phyloP scores from a whole-genome alignment of 2,888 invertebrate genomes.

The Blera fallax region DNA sequence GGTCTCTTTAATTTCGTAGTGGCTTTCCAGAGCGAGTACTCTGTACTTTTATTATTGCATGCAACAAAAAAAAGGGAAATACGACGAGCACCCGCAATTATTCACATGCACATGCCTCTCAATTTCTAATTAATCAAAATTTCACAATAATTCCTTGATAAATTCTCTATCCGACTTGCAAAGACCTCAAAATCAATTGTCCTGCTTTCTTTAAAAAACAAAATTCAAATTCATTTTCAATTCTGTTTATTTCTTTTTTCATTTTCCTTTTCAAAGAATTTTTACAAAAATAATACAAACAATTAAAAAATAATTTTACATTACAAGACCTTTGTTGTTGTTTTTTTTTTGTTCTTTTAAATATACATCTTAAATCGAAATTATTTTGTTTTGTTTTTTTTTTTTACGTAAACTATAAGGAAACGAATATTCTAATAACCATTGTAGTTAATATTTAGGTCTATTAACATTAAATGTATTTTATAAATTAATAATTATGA shows the following conservation, averaged over 20 bases:
- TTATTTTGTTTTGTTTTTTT: constrained; percentile 7
- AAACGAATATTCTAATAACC: constrained; percentile 48
- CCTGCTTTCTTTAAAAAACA: too few relatives aligned
- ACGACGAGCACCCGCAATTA: too few relatives aligned
- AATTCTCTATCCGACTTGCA: too few relatives aligned
- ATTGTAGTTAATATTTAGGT: constrained; percentile 56
- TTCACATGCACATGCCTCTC: too few relatives aligned
- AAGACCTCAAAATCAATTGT: too few relatives aligned
- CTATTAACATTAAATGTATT: constrained; percentile 67
- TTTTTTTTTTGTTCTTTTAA: constrained; percentile 33
- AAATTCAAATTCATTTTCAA: constrained; percentile 19
- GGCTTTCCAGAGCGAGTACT: too few relatives aligned
- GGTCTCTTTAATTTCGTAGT: too few relatives aligned
- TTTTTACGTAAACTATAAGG: constrained; percentile 53
- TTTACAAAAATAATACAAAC: constrained; percentile 72
- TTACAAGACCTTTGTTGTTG: constrained; percentile 42
- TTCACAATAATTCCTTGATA: too few relatives aligned
- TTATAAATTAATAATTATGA: constrained; percentile 64
- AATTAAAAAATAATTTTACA: constrained; percentile 63
- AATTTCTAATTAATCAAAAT: too few relatives aligned
- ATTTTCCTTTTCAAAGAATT: constrained; percentile 65
- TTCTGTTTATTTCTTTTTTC: constrained; percentile 66
- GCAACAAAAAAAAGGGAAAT: too few relatives aligned
- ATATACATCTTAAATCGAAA: constrained; percentile 66
- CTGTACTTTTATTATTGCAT: too few relatives aligned